Percentiles rank a stretch among this genome's conserved stretches.
Evolutionary conservation across 2,888 invertebrate species (phyloP).

Genomic region (Athripsodes cinereus): DNA sequence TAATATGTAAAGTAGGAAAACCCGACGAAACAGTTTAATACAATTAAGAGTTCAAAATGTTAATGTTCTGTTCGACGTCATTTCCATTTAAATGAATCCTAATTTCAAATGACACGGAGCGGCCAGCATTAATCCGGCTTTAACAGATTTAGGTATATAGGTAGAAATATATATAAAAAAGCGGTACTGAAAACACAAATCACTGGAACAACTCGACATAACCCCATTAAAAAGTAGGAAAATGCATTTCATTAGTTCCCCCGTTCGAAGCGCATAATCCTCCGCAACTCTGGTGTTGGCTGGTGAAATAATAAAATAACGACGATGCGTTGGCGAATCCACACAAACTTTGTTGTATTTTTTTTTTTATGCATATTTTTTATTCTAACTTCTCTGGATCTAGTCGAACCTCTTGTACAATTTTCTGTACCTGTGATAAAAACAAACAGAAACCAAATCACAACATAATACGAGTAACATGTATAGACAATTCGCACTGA

Average conservation of each 20-base stretch:
- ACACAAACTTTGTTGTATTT: no score
- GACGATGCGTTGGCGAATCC: no score
- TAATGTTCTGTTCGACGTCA: background rate
- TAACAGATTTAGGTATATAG: background rate
- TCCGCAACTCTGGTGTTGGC: background rate
- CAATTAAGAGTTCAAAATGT: background rate
- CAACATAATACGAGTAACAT: no score
- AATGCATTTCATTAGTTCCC: background rate
- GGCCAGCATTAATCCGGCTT: background rate
- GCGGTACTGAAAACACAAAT: background rate
- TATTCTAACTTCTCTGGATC: no score
- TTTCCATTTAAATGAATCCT: conserved; percentile 2
- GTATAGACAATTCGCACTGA: no score
- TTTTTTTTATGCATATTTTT: no score
- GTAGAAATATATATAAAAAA: background rate
- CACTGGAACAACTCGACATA: conserved; percentile 1
- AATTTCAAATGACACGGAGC: conserved; percentile 1
- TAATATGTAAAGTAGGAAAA: no score
- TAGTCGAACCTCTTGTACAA: no score
- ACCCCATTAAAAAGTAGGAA: conserved; percentile 4
- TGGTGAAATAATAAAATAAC: no score
- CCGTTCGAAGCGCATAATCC: conserved; percentile 1
- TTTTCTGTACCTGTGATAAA: no score
- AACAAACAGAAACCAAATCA: no score
- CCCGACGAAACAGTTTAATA: background rate